phyloP scores from a whole-genome alignment of 2,113 vertebrate species.

The Hippopotamus amphibius region DNA sequence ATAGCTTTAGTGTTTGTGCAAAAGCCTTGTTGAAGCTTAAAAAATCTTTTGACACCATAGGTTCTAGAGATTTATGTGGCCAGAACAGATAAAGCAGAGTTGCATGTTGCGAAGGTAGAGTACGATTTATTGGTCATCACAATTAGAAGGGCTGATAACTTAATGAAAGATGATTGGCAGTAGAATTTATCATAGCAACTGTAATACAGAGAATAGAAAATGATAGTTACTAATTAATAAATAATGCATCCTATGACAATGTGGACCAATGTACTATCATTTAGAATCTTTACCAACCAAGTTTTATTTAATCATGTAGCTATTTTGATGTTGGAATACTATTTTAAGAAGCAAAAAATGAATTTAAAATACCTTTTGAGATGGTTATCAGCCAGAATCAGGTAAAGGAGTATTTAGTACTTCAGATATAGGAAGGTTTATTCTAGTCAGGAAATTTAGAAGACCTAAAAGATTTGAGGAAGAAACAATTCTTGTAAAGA shows the following conservation, averaged over 20 bases:
- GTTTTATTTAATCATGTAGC: slow-evolving; percentile 36
- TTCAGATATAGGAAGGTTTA: slow-evolving; percentile 25
- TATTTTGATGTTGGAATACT: slow-evolving; percentile 24
- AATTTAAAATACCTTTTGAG: slow-evolving; percentile 3
- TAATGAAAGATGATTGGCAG: slow-evolving; percentile 65
- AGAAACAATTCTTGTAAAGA: slow-evolving; percentile 30
- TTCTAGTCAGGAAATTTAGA: slow-evolving; percentile 36
- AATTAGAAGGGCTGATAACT: slow-evolving; percentile 57
- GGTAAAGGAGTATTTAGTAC: not conserved
- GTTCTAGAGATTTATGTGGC: slow-evolving; percentile 52
- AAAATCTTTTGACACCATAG: slow-evolving; percentile 50
- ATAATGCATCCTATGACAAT: slow-evolving; percentile 54
- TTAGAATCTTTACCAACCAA: slow-evolving; percentile 55
- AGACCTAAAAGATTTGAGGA: slow-evolving; percentile 20
- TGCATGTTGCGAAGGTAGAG: slow-evolving; percentile 59
- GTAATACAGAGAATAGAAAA: slow-evolving; percentile 60
- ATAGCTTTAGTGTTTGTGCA: slow-evolving; percentile 2
- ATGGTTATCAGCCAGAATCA: slow-evolving; percentile 5
- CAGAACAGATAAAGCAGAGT: slow-evolving; percentile 46
- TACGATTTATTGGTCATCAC: slow-evolving; percentile 48
- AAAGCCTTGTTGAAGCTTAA: slow-evolving; percentile 8
- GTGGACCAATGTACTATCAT: not conserved
- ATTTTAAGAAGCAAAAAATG: slow-evolving; percentile 23
- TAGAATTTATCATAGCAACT: slow-evolving; percentile 50
- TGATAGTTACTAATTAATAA: slow-evolving; percentile 60